phyloP scores from a whole-genome alignment of 2,113 vertebrate genomes.

The Nibea albiflora region DNA sequence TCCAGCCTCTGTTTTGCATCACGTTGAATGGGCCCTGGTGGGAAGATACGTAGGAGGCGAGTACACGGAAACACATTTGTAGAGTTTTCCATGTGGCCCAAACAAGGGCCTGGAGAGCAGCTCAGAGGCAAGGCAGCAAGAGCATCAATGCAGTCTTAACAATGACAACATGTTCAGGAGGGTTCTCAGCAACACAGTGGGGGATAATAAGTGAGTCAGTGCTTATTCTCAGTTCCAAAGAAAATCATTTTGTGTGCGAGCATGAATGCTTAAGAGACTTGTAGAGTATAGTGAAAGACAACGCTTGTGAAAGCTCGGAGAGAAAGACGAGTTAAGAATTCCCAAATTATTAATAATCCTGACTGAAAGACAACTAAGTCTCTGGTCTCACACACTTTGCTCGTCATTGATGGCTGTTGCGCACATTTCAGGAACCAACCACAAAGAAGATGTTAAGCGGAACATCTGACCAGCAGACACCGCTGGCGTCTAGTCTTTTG shows the following conservation, averaged over 20 bases:
- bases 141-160: slow-evolving; percentile 39
- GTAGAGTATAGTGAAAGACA: not conserved
- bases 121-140: slow-evolving; percentile 33
- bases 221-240: slow-evolving; percentile 32
- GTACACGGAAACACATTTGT: slow-evolving; percentile 34
- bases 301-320: not conserved
- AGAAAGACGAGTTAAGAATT: not conserved
- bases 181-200: slow-evolving; percentile 18
- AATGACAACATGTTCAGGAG: slow-evolving; percentile 44
- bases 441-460: slow-evolving; percentile 39
- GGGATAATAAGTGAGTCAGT: slow-evolving; percentile 38
- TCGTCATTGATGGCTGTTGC: slow-evolving; percentile 30
- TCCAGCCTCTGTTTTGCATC: slow-evolving; percentile 54
- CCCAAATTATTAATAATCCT: not conserved
- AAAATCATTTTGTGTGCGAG: slow-evolving; percentile 12
- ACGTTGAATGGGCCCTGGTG: slow-evolving; percentile 45
- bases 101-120: slow-evolving; percentile 50
- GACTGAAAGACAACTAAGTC: not conserved
- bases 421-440: slow-evolving; percentile 47
- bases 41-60: slow-evolving; percentile 41
- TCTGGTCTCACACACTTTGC: slow-evolving; percentile 5
- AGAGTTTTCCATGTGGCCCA: slow-evolving; percentile 28
- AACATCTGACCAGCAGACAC: slow-evolving; percentile 72
- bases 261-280: not conserved
- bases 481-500: slow-evolving; percentile 18